Conservation (phyloP, 2,888 invertebrate genomes). For the Tiliacea aurago region DNA sequence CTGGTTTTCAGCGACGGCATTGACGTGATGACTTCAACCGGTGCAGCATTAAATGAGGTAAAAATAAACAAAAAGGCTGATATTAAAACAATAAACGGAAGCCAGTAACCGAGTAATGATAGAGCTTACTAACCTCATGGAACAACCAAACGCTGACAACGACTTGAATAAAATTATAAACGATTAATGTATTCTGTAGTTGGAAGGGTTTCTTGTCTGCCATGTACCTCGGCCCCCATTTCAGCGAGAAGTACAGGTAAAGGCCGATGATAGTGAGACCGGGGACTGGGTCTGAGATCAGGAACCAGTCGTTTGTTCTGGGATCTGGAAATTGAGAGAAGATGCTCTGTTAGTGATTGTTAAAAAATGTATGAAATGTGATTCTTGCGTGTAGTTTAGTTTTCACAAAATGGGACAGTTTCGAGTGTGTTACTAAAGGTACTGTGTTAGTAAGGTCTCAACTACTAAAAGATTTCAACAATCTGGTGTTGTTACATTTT, state of each 20-base stretch:
- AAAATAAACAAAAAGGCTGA: no score
- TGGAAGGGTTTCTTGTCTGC: slow-evolving; percentile 95
- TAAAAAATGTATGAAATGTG: neutral
- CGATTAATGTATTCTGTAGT: slow-evolving; percentile 93
- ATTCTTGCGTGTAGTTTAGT: neutral
- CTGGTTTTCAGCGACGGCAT: no score
- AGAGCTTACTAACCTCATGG: slow-evolving; percentile 91
- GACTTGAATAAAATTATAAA: slow-evolving; percentile 97
- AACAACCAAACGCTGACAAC: slow-evolving; percentile 95
- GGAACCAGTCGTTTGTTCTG: slow-evolving; percentile 93
- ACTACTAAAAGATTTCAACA: neutral
- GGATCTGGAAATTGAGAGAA: slow-evolving; percentile 88
- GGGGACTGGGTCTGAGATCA: slow-evolving; percentile 93
- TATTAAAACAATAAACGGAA: no score
- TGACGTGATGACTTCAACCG: no score
- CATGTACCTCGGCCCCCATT: slow-evolving; percentile 97
- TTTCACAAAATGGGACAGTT: neutral
- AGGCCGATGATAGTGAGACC: slow-evolving; percentile 92
- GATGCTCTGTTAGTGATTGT: neutral
- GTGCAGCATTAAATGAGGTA: no score
- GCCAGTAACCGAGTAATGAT: no score
- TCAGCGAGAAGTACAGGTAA: slow-evolving; percentile 93
- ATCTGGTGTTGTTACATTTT: no score
- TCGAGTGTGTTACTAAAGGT: no score
- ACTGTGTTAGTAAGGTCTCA: neutral